Conservation (phyloP, 1,140 invertebrate genomes). For the Plectus sambesii region DNA sequence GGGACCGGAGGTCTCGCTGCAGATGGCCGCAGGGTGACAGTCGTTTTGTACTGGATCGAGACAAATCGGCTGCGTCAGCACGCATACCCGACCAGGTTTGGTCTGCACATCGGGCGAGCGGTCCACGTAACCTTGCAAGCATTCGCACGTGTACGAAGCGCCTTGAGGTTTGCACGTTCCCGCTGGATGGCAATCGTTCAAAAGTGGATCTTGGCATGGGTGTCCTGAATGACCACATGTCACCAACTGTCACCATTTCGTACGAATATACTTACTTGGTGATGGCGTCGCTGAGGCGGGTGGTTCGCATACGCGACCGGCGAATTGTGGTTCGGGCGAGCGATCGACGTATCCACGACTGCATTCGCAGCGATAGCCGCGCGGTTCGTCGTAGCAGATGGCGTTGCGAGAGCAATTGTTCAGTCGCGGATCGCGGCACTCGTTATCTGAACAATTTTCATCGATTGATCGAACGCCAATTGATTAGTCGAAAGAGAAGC, state of each 20-base stretch:
- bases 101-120: constrained; percentile 25
- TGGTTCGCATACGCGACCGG: constrained; percentile 41
- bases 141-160: constrained; percentile 39
- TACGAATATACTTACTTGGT: constrained; percentile 17
- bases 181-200: constrained; percentile 41
- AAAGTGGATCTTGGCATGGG: constrained; percentile 39
- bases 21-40: constrained; percentile 42
- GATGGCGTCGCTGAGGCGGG: constrained; percentile 35
- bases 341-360: constrained; percentile 30
- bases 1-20: constrained; percentile 24
- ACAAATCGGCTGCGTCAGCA: constrained; percentile 36
- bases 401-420: constrained; percentile 45
- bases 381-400: constrained; percentile 40
- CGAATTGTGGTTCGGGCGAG: constrained; percentile 21
- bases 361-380: constrained; percentile 42
- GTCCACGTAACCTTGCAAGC: constrained; percentile 40
- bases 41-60: constrained; percentile 40
- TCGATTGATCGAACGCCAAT: too few species aligned
- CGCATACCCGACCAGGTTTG: constrained; percentile 27
- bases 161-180: constrained; percentile 39
- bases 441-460: constrained; percentile 34
- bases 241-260: too few species aligned
- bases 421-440: constrained; percentile 39
- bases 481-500: too few species aligned
- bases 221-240: constrained; percentile 20